Percentiles rank a stretch among this genome's conserved stretches.
Conservation (phyloP, 2,888 invertebrate species). For the Pachliopta kotzebuea region DNA sequence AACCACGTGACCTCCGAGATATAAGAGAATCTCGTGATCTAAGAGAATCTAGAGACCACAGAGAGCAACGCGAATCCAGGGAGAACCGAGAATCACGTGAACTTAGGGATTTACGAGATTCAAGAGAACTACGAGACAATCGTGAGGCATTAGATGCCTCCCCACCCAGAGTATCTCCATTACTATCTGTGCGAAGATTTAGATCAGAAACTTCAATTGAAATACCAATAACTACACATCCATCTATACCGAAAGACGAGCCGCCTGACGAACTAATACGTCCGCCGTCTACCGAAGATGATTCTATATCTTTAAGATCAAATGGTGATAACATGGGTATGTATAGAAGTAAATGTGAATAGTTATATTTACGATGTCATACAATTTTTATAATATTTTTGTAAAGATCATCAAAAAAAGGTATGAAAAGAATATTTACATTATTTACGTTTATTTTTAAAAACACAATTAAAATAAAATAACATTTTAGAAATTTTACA, state of each 20-base stretch:
- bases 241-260: conserved; percentile 77
- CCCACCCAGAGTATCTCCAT: conserved; percentile 71
- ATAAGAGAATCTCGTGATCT: conserved; percentile 49
- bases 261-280: conserved; percentile 77
- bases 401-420: no score
- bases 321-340: conserved; percentile 79
- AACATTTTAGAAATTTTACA: no score
- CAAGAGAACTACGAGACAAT: conserved; percentile 56
- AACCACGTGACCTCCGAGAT: conserved; percentile 49
- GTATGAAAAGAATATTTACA: no score
- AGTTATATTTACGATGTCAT: no score
- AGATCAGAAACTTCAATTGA: conserved; percentile 62
- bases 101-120: conserved; percentile 50
- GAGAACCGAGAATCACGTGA: conserved; percentile 45
- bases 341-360: conserved; percentile 32
- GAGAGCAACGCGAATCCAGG: conserved; percentile 51
- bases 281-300: conserved; percentile 81
- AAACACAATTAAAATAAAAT: no score
- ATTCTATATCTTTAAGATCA: conserved; percentile 77
- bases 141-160: conserved; percentile 70
- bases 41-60: conserved; percentile 54
- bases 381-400: no score
- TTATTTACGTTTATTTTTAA: no score
- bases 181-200: conserved; percentile 73
- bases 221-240: conserved; percentile 65